Evolutionary conservation across 2,797 vertebrate genomes (phyloP).

Genomic region (Pangasius sanitwongsei): DNA sequence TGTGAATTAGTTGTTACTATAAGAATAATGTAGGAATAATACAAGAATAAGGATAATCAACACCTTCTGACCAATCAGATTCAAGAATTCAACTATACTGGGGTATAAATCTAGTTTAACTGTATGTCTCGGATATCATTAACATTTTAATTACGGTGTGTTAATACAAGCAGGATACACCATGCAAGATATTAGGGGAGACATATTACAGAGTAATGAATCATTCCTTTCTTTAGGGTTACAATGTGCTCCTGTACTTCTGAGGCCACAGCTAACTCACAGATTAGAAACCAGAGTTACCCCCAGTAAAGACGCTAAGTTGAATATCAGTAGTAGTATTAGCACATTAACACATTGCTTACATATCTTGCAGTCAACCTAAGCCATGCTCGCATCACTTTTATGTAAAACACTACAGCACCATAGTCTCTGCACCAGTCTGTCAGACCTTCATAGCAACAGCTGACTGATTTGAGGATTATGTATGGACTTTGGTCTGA

Average conservation of each 20-base stretch:
- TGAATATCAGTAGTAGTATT: neutral
- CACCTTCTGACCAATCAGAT: neutral
- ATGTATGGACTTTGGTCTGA: conserved; percentile 2
- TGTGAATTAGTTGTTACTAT: neutral
- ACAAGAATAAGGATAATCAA: neutral
- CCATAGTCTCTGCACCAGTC: neutral
- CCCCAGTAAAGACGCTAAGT: neutral
- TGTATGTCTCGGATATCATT: neutral
- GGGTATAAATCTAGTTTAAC: neutral
- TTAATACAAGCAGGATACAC: neutral
- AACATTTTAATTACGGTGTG: neutral
- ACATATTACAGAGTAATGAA: neutral
- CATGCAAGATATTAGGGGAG: neutral
- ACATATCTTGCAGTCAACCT: neutral
- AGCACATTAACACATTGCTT: neutral
- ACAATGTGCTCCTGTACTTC: neutral
- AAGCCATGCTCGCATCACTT: neutral
- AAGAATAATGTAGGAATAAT: neutral
- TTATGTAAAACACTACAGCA: neutral
- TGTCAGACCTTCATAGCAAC: neutral
- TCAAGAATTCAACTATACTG: neutral
- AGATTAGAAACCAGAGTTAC: neutral
- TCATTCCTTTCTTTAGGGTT: neutral
- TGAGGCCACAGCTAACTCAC: neutral
- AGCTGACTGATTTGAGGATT: conserved; percentile 34